A percentile compares a stretch with the other conserved stretches of the same genome.
phyloP scores from a whole-genome alignment of 2,797 vertebrate species.

The Phalanger gymnotis region DNA sequence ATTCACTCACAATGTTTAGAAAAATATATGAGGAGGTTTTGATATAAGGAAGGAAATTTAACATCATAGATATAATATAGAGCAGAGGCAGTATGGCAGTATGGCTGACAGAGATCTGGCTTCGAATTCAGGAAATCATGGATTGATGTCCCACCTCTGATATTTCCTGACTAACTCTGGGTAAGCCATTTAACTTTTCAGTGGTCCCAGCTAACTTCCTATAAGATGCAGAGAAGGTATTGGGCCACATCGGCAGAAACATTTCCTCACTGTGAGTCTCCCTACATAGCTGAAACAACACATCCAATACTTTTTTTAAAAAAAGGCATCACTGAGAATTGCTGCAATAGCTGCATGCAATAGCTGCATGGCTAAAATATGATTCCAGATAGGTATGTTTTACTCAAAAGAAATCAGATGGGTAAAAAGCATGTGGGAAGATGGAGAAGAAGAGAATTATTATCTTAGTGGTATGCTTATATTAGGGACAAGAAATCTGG shows the following conservation, averaged over 20 bases:
- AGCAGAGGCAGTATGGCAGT: background rate
- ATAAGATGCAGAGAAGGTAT: background rate
- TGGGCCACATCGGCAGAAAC: background rate
- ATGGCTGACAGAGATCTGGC: background rate
- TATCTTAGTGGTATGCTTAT: background rate
- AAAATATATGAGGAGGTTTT: background rate
- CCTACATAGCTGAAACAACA: background rate
- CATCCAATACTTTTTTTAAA: background rate
- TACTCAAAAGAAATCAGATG: background rate
- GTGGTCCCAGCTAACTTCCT: background rate
- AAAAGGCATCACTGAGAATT: background rate
- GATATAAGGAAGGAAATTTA: background rate
- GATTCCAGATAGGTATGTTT: background rate
- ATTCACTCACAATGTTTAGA: background rate
- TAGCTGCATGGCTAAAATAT: background rate
- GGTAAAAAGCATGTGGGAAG: background rate
- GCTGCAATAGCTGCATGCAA: too few species aligned
- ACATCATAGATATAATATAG: background rate
- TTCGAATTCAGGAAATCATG: background rate
- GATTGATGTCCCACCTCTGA: background rate
- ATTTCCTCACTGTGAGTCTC: background rate
- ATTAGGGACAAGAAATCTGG: background rate
- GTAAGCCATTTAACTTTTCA: background rate
- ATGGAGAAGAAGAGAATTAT: background rate
- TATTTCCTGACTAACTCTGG: background rate